These are phyloP conservation scores for Alviniconcha marisindica DNA, from an alignment of 1,140 invertebrate species.

Conservation along the genomic window DNA sequence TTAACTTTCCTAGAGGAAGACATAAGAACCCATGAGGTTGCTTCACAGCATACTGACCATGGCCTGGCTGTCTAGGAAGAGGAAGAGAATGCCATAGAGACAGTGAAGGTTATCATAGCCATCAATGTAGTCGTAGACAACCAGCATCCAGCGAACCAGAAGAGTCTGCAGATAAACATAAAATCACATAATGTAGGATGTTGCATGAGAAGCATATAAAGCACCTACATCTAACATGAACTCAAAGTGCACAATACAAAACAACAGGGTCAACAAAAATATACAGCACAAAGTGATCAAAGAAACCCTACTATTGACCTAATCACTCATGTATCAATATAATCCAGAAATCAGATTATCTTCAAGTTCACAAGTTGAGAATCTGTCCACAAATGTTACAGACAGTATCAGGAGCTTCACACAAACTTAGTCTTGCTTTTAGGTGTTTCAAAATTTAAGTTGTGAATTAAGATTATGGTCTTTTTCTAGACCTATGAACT, in stretches of 20 bases:
- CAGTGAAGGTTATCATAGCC: constrained; percentile 61
- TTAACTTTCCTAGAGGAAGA: too few relatives aligned
- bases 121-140: constrained; percentile 69
- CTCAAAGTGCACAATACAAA: background rate
- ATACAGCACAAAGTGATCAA: background rate
- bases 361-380: too few relatives aligned
- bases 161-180: constrained; percentile 52
- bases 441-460: too few relatives aligned
- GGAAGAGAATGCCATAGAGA: constrained; percentile 66
- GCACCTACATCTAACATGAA: background rate
- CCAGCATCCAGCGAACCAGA: constrained; percentile 66
- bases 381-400: too few relatives aligned
- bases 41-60: constrained; percentile 57
- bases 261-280: background rate
- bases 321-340: too few relatives aligned
- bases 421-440: too few relatives aligned
- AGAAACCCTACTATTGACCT: too few relatives aligned
- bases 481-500: too few relatives aligned
- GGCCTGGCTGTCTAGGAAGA: constrained; percentile 63
- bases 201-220: constrained; percentile 7
- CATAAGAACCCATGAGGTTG: too few relatives aligned
- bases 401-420: too few relatives aligned
- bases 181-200: background rate
- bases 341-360: too few relatives aligned
- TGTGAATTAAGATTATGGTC: too few relatives aligned